Evolutionary conservation across 2,113 vertebrate species (phyloP).

Genomic region (Neotoma lepida): DNA sequence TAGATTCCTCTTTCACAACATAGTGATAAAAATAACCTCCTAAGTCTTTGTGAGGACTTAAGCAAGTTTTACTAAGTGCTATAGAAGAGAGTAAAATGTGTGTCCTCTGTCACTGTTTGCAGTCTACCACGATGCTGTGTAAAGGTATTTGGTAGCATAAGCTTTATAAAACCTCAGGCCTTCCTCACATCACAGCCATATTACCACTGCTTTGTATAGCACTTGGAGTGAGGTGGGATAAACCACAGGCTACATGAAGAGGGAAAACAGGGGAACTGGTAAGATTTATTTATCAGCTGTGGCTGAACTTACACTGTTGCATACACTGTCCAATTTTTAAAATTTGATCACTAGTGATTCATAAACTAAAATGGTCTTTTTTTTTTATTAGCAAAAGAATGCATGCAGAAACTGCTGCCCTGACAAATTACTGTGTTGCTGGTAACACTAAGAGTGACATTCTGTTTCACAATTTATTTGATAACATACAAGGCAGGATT

Average conservation of each 20-base stretch:
- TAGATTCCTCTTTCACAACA: background rate
- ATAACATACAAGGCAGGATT: background rate
- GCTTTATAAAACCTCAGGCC: background rate
- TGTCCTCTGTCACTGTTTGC: background rate
- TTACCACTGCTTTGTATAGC: background rate
- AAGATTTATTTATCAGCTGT: background rate
- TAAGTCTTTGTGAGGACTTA: background rate
- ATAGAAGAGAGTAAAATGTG: background rate
- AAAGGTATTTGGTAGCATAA: background rate
- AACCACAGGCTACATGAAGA: background rate
- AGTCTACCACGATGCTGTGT: background rate
- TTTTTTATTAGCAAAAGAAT: background rate
- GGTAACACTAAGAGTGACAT: background rate
- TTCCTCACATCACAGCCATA: background rate
- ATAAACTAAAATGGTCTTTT: background rate
- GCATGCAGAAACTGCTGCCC: background rate
- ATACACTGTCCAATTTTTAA: background rate
- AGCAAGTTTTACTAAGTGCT: background rate
- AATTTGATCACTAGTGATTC: background rate
- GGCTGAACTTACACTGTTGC: background rate
- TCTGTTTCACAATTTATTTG: slow-evolving; percentile 14
- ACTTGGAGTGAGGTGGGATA: background rate
- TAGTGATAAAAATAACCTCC: background rate
- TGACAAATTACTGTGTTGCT: background rate
- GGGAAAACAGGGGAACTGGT: background rate